Base-by-base conservation (phyloP, 1,140 invertebrate genomes). In the Ips typographus region DNA sequence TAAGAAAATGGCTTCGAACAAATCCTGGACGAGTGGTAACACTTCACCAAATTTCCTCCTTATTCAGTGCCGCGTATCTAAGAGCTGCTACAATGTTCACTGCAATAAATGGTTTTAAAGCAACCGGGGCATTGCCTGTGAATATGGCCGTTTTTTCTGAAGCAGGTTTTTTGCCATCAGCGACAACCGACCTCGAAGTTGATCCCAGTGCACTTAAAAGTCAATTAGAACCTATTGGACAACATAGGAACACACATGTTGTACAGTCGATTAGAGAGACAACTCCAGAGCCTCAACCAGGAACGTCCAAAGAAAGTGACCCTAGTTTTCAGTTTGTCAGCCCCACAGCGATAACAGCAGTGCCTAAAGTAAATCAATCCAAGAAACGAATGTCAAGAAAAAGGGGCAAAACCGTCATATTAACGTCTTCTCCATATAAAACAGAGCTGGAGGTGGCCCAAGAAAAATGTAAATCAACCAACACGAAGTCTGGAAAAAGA, bases 11-110 rank as follows among this genome's bases (percentile, higher is more conserved):
- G 66, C 44, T 69, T 40, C 1, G 62, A 56, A 69, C 41, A 38
- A 41, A 72, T 61, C 71, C 56, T 36, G 60, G 71, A 41, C 39
- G 40, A 58, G 65, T 72, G 1, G 61, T 65, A 51, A 64, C 65
- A 49, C 47, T 74, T 49, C 71, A 64, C 41, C 71, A 79, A 69
- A 70, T 75, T 51, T 61, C 69, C 22, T 56, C 41, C 6, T 53
- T 77, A 51, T 77, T 76, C 47, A 65, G 72, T 8, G 37, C 55
- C 38, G 75, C 76, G 5, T 77, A 66, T 71, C 37, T 72, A 41
- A 43, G 64, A 61, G 71, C 70, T 51, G 77, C 75, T 39, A 70
- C 68, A 51, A 75, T 76, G 64, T 7, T 36, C 6, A 73, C 66
- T 40, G 72, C 65, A 7, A 68, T 75, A 40, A 72, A 72, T 65